A percentile compares a stretch with the other conserved stretches of the same genome.
Conservation (phyloP, 1,140 invertebrate genomes). For the Conus ventricosus region DNA sequence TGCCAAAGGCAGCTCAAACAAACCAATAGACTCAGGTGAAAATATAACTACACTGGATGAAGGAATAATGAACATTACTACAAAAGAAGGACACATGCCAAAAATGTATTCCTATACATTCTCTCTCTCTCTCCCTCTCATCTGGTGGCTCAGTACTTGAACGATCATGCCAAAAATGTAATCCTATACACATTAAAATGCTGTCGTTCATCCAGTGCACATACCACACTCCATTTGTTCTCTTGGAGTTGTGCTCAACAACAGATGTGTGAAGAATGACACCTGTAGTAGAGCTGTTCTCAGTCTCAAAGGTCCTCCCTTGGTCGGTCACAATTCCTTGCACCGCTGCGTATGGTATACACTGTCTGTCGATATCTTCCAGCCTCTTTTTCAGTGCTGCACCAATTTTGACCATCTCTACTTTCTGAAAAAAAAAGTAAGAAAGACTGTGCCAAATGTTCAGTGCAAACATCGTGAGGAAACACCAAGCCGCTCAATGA, state of each 20-base stretch:
- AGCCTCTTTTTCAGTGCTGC: slow-evolving; percentile 51
- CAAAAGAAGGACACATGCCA: too few species aligned
- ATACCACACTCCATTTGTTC: slow-evolving; percentile 65
- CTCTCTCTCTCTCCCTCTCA: too few species aligned
- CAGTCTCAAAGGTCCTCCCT: slow-evolving; percentile 44
- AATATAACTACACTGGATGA: too few species aligned
- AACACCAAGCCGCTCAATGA: slow-evolving; percentile 37
- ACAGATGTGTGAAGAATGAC: slow-evolving; percentile 58
- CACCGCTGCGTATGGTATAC: slow-evolving; percentile 63
- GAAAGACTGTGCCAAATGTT: slow-evolving; percentile 30
- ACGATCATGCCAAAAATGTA: too few species aligned
- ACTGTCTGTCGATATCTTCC: slow-evolving; percentile 36
- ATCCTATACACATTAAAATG: too few species aligned
- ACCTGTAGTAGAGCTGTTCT: slow-evolving; percentile 50
- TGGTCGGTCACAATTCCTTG: slow-evolving; percentile 56
- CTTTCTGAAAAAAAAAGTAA: slow-evolving; percentile 61
- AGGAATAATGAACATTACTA: too few species aligned
- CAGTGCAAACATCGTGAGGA: slow-evolving; percentile 44
- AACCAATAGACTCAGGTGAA: too few species aligned
- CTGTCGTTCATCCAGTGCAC: not conserved
- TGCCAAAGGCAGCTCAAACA: too few species aligned
- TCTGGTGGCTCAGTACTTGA: too few species aligned
- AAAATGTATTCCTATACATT: too few species aligned
- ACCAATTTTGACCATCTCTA: slow-evolving; percentile 47
- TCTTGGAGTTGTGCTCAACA: slow-evolving; percentile 66